A percentile compares a stretch with the other conserved stretches of the same genome.
Evolutionary conservation across 2,113 vertebrate species (phyloP).

Genomic region (Cacatua alba): DNA sequence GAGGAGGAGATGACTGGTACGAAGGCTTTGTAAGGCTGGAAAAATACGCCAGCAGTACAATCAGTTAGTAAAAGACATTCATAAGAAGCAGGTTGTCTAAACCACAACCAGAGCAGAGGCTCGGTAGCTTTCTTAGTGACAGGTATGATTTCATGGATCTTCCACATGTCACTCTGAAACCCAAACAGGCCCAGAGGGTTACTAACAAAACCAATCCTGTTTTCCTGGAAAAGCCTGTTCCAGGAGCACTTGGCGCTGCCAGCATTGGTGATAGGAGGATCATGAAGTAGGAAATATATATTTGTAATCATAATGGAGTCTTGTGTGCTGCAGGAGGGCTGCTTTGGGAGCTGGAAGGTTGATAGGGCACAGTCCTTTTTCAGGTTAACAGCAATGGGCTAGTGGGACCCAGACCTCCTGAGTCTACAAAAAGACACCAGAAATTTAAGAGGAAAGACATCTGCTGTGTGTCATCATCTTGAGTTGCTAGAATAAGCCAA

Average conservation of each 20-base stretch:
- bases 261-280: neutral
- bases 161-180: neutral
- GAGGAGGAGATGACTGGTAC: neutral
- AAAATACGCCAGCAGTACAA: neutral
- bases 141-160: neutral
- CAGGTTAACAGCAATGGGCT: neutral
- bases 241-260: neutral
- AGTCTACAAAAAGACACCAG: neutral
- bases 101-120: neutral
- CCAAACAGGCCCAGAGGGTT: neutral
- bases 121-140: neutral
- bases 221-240: neutral
- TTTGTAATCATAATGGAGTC: neutral
- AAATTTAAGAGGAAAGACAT: neutral
- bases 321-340: neutral
- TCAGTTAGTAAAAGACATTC: neutral
- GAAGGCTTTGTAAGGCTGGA: neutral
- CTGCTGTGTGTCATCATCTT: neutral
- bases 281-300: neutral
- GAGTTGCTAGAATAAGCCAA: neutral
- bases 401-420: neutral
- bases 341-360: neutral
- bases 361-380: neutral
- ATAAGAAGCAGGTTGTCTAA: neutral
- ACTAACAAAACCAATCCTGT: neutral